phyloP scores from a whole-genome alignment of 2,797 vertebrate genomes.

The Liparis tanakae region DNA sequence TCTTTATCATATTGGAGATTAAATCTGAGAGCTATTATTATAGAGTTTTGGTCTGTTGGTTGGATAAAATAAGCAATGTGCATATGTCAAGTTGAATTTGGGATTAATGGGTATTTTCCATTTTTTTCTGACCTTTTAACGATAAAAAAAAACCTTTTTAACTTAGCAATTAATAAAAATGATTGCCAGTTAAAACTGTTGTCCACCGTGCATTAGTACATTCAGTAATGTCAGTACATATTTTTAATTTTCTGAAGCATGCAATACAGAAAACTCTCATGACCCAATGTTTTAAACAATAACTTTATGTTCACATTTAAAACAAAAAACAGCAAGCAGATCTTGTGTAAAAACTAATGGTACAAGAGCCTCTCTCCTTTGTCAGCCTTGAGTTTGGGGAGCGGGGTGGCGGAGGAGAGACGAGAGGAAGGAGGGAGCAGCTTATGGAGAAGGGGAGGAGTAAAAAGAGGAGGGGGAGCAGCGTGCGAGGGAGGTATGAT shows the following conservation, averaged over 20 bases:
- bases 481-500: constrained; percentile 71
- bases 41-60: not conserved
- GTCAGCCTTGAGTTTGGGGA: constrained; percentile 58
- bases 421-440: constrained; percentile 52
- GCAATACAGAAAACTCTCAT: constrained; percentile 3
- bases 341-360: constrained; percentile 18
- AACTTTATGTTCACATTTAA: not conserved
- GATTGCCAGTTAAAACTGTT: not conserved
- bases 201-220: not conserved
- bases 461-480: constrained; percentile 43
- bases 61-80: not conserved
- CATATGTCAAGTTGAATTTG: not conserved
- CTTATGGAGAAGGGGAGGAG: constrained; percentile 69
- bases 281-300: constrained; percentile 1
- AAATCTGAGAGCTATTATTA: not conserved
- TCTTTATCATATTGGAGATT: not conserved
- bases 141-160: not conserved
- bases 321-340: not conserved
- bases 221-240: not conserved
- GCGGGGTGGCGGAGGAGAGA: constrained; percentile 42
- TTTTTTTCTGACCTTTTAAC: not conserved
- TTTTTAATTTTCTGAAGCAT: constrained; percentile 1
- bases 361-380: constrained; percentile 51
- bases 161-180: not conserved
- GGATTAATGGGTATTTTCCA: not conserved